These are phyloP conservation scores for Macaria liturata DNA, from an alignment of 2,888 invertebrate species.

Conservation along the genomic window DNA sequence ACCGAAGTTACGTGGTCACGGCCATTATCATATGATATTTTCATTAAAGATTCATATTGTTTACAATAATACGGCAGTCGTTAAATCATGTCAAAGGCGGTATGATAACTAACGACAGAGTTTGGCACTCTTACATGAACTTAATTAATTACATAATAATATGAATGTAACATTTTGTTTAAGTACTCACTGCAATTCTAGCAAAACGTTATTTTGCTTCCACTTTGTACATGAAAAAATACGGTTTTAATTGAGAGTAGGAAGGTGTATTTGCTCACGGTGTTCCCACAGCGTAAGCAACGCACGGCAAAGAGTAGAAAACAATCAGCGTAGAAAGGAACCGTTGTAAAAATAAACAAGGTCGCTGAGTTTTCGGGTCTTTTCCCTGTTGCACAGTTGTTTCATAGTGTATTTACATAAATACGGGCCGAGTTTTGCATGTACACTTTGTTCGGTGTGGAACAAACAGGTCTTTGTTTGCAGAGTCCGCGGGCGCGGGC, in stretches of 20 bases:
- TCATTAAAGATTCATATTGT: too few species aligned
- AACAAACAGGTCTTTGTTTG: constrained; percentile 63
- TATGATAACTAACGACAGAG: too few species aligned
- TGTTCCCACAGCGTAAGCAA: constrained; percentile 23
- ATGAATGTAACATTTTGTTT: too few species aligned
- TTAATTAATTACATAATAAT: too few species aligned
- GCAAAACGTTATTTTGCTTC: too few species aligned
- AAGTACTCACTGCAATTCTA: too few species aligned
- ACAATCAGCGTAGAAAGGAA: constrained; percentile 58
- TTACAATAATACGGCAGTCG: too few species aligned
- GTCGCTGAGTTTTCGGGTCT: constrained; percentile 56
- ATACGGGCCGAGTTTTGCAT: constrained; percentile 60
- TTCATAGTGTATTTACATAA: constrained; percentile 71
- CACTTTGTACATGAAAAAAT: constrained; percentile 20
- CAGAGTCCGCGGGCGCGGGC: constrained; percentile 42
- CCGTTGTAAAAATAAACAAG: constrained; percentile 63
- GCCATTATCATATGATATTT: too few species aligned
- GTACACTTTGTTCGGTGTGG: constrained; percentile 64
- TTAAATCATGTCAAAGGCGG: too few species aligned
- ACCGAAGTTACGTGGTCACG: too few species aligned
- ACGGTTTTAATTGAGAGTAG: constrained; percentile 32
- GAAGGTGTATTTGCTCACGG: constrained; percentile 33
- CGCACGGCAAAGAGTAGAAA: constrained; percentile 46
- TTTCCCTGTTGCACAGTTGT: constrained; percentile 60
- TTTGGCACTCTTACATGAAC: too few species aligned